Evolutionary conservation across 2,113 vertebrate genomes (phyloP).

Genomic region (Pelecanoides urinatrix): DNA sequence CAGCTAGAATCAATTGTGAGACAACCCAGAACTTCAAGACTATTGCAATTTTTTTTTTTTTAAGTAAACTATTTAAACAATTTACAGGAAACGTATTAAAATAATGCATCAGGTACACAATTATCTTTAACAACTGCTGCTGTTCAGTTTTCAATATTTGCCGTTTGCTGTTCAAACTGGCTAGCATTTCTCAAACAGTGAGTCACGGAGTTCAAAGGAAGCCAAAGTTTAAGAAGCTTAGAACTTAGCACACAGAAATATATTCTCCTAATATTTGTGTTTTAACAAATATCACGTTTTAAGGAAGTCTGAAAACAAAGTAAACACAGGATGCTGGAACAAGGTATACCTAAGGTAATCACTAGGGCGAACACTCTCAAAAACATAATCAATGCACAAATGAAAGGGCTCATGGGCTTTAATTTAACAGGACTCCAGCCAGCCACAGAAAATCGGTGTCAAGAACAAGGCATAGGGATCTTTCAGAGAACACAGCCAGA

Average conservation of each 20-base stretch:
- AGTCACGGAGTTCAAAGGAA: background rate
- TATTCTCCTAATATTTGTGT: background rate
- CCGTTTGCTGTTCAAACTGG: background rate
- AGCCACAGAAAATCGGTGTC: background rate
- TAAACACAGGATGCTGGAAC: background rate
- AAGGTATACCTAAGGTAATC: background rate
- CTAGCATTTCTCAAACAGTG: constrained; percentile 36
- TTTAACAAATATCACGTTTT: background rate
- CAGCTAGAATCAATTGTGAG: background rate
- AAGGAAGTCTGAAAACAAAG: background rate
- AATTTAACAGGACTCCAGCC: background rate
- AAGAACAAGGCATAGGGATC: accelerated
- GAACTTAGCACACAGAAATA: background rate
- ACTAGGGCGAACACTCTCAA: background rate
- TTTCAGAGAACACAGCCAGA: background rate
- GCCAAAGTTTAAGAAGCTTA: background rate
- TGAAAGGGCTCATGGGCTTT: accelerated
- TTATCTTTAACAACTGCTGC: background rate
- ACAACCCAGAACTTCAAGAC: background rate
- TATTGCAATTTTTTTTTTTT: background rate
- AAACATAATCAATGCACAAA: background rate
- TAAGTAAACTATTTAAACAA: background rate
- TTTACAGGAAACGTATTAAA: background rate
- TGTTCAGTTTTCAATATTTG: background rate
- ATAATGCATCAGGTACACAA: background rate